Conservation (phyloP, 2,113 vertebrate species). For the Pampusana beccarii region DNA sequence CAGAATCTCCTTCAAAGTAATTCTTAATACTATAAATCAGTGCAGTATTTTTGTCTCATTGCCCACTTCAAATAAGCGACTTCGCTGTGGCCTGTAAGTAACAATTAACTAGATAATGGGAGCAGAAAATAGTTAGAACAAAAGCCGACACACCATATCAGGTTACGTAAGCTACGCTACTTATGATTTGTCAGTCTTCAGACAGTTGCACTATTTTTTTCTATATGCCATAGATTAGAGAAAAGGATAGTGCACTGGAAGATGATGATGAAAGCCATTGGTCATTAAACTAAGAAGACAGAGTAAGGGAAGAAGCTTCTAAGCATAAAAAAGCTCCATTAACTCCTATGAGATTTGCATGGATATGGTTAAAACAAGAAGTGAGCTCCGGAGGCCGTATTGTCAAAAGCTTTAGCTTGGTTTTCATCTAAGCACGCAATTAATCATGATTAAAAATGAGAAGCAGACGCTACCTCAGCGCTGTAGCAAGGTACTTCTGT, state of each 20-base stretch:
- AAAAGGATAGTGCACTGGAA: background rate
- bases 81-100: background rate
- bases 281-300: background rate
- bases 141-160: background rate
- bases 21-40: background rate
- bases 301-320: background rate
- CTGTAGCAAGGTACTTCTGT: background rate
- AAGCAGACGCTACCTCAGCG: constrained; percentile 36
- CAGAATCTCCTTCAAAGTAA: background rate
- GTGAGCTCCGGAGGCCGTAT: background rate
- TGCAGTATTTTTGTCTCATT: background rate
- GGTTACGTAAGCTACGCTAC: background rate
- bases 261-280: background rate
- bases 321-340: background rate
- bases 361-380: background rate
- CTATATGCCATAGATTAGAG: background rate
- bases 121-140: background rate
- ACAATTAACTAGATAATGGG: background rate
- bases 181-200: background rate
- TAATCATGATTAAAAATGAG: constrained; percentile 24
- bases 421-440: background rate
- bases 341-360: background rate
- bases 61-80: constrained; percentile 4
- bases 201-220: background rate
- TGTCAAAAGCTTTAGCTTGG: background rate